Base-by-base conservation (phyloP, 1,140 invertebrate genomes). In the Tetramorium simillimum region DNA sequence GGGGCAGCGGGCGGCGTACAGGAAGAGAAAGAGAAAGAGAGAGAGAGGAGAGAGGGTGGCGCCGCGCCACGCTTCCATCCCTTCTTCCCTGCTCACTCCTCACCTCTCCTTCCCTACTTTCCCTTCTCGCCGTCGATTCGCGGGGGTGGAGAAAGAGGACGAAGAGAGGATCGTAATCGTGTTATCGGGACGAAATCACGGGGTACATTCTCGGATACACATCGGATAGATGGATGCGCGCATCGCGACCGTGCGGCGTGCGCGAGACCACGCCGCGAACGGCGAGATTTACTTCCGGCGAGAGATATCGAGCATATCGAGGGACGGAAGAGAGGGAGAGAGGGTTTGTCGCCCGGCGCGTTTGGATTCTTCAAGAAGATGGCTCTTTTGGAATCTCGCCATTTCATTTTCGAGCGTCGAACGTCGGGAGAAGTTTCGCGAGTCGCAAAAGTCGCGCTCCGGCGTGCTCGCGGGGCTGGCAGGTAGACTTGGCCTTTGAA, bases 111-210 rank as follows among this genome's bases (percentile, higher is more conserved):
- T 69, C 70, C 33, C 67, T 76, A 60, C 37, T 73, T 87, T 62
- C 63, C 72, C 84, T 69, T 78, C 73, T 86, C 70, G 53, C 49
- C 40, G 60, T 16, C 62, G 85, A 84, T 73, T 76, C 73, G 87
- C 77, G 81, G 73, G 67, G 86, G 72, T 78, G 88, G 86, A 89
- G 70, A 86, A 89, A 86, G 84, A 90, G 88, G 88, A 88, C 69
- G 80, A 89, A 80, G 86, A 63, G 91, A 90, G 92, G 89, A 86
- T 88, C 80, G 88, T 95, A 95, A 95, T 94, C 88, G 88, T 87
- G 93, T 95, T 95, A 95, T 94, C 93, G 92, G 89, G 88, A 92
- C 92, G 86, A 94, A 95, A 95, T 95, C 93, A 95, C 92, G 93
- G 87, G 86, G 92, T 91, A 94, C 92, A 93, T 93, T 94, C 93